A percentile compares a stretch with the other conserved stretches of the same genome.
phyloP scores from a whole-genome alignment of 2,113 vertebrate genomes.

The Rhadina sibilatrix region DNA sequence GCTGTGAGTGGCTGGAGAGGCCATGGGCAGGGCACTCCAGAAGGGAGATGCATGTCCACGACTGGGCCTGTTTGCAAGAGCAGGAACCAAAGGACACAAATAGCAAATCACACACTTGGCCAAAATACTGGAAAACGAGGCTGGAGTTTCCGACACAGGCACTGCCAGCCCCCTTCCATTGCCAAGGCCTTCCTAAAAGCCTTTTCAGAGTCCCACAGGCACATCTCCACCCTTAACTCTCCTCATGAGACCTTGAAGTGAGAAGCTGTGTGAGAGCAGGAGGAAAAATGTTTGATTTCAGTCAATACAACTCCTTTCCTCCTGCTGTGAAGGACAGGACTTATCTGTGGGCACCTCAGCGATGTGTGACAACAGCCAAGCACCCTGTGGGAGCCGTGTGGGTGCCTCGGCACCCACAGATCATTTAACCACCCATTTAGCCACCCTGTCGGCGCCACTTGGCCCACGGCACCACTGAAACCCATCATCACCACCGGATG shows the following conservation, averaged over 20 bases:
- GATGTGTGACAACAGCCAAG: background rate
- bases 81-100: background rate
- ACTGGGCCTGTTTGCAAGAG: background rate
- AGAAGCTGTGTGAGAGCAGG: background rate
- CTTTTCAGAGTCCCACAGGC: background rate
- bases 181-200: background rate
- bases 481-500: background rate
- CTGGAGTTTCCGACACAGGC: background rate
- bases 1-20: fast-evolving
- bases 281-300: background rate
- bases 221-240: background rate
- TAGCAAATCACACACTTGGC: background rate
- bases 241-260: background rate
- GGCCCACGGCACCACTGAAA: background rate
- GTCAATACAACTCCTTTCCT: background rate
- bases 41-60: fast-evolving
- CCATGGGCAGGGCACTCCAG: background rate
- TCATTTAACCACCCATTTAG: background rate
- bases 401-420: background rate
- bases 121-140: background rate
- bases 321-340: fast-evolving
- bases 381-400: background rate
- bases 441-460: background rate
- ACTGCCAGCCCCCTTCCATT: background rate
- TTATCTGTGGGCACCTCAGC: background rate